These are phyloP conservation scores for Papilio xuthus DNA, from an alignment of 1,140 invertebrate species.

Conservation along the genomic window DNA sequence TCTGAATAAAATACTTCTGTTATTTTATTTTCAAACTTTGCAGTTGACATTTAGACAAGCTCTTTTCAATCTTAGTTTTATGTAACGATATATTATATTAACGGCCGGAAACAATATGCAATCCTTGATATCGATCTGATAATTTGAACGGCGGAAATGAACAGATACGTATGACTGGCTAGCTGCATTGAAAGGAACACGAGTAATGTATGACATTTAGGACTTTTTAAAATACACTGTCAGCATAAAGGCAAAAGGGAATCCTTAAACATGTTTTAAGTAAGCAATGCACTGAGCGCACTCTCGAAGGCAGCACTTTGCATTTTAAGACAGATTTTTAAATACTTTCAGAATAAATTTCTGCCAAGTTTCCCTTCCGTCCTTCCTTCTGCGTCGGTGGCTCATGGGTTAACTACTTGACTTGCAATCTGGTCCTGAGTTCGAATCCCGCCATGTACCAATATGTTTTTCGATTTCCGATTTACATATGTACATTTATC, in stretches of 20 bases:
- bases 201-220: not conserved
- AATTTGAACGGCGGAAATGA: too few species aligned
- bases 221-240: not conserved
- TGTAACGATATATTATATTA: too few species aligned
- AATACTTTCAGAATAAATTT: not conserved
- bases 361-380: not conserved
- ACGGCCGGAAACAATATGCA: too few species aligned
- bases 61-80: not conserved
- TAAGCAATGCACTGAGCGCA: not conserved
- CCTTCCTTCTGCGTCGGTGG: too few species aligned
- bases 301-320: constrained; percentile 6
- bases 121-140: too few species aligned
- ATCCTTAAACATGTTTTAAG: not conserved
- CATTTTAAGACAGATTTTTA: not conserved
- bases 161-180: not conserved
- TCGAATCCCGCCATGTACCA: too few species aligned
- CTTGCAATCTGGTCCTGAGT: too few species aligned
- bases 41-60: not conserved
- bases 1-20: constrained; percentile 10
- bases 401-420: too few species aligned
- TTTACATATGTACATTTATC: too few species aligned
- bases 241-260: not conserved
- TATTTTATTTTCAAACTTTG: not conserved
- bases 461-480: too few species aligned
- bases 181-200: too few species aligned